A percentile compares a stretch with the other conserved stretches of the same genome.
These are phyloP conservation scores for Hetaerina titia DNA, from an alignment of 2,888 invertebrate species.

Conservation along the genomic window DNA sequence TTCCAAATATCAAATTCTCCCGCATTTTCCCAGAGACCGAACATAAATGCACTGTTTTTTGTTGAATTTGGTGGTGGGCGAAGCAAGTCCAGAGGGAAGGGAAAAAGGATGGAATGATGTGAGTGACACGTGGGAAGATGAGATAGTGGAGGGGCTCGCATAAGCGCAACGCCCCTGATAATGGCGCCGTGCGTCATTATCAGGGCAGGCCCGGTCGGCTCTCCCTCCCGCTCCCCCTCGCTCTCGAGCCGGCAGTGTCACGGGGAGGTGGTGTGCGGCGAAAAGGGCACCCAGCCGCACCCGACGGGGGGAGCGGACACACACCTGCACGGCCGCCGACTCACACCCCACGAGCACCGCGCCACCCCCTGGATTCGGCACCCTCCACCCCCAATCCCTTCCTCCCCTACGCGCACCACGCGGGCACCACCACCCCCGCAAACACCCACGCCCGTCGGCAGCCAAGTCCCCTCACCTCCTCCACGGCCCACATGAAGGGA, in stretches of 20 bases:
- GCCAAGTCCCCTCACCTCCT: neutral
- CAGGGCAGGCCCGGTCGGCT: neutral
- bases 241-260: neutral
- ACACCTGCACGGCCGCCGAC: no score
- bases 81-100: neutral
- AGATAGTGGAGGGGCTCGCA: neutral
- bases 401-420: neutral
- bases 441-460: neutral
- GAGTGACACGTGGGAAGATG: neutral
- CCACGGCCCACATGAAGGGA: neutral
- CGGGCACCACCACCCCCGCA: neutral
- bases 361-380: neutral
- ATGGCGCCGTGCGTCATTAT: constrained; percentile 10
- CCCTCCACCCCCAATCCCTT: neutral
- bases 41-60: neutral
- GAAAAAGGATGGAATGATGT: neutral
- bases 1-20: neutral
- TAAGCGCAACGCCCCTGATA: neutral
- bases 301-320: no score
- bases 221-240: neutral
- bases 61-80: neutral
- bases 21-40: neutral
- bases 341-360: neutral
- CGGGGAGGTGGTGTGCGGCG: no score
- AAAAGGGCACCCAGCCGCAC: no score